phyloP scores from a whole-genome alignment of 2,113 vertebrate species.

The Macquaria ambigua region DNA sequence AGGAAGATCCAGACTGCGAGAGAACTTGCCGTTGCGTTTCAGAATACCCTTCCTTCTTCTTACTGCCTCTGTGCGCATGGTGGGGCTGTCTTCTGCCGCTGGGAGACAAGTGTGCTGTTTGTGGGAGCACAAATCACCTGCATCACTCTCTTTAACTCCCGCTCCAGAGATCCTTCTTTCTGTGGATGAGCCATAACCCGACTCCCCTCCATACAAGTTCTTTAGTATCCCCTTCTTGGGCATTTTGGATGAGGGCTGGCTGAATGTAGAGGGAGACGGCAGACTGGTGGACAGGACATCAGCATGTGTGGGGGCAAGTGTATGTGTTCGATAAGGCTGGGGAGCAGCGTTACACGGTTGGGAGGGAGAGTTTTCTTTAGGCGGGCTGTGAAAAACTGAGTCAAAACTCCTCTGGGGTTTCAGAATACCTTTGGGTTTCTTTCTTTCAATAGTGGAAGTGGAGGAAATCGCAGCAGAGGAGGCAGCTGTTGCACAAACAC shows the following conservation, averaged over 20 bases:
- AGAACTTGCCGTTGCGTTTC: conserved; percentile 86
- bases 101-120: conserved; percentile 32
- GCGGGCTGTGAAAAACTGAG: conserved; percentile 72
- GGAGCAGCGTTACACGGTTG: conserved; percentile 29
- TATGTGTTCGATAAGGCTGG: conserved; percentile 46
- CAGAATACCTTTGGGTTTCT: conserved; percentile 85
- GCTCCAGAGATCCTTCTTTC: conserved; percentile 57
- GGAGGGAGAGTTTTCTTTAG: conserved; percentile 58
- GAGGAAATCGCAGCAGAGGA: conserved; percentile 35
- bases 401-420: conserved; percentile 86
- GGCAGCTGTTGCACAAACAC: conserved; percentile 39
- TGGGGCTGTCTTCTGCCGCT: conserved; percentile 57
- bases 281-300: conserved; percentile 53
- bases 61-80: conserved; percentile 67
- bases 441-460: conserved; percentile 65
- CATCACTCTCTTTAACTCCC: conserved; percentile 32
- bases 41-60: conserved; percentile 85
- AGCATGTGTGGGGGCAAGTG: conserved; percentile 26
- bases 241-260: conserved; percentile 81
- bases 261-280: conserved; percentile 62
- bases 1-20: conserved; percentile 82
- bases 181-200: conserved; percentile 71
- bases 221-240: conserved; percentile 88
- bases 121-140: conserved; percentile 23
- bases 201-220: conserved; percentile 76